A percentile compares a stretch with the other conserved stretches of the same genome.
Evolutionary conservation across 1,140 invertebrate species (phyloP).

Genomic region (Diploscapter pachys): DNA sequence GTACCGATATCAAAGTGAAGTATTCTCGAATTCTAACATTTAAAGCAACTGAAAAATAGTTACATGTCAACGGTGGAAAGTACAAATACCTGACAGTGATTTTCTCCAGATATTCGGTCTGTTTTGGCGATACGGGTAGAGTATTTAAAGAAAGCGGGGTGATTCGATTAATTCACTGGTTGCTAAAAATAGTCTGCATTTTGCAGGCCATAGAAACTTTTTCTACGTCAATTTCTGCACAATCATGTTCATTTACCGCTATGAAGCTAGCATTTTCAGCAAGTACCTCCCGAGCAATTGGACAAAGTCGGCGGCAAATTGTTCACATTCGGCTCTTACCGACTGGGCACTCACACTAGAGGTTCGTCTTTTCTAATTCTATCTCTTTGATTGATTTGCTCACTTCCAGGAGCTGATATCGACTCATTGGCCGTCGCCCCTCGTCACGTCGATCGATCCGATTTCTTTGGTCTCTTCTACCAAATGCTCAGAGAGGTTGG

Average conservation of each 20-base stretch:
- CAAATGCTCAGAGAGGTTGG: slow-evolving; percentile 78
- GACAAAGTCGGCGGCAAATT: slow-evolving; percentile 86
- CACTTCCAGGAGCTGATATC: slow-evolving; percentile 81
- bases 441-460: slow-evolving; percentile 82
- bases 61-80: background rate
- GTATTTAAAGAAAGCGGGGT: too few species aligned
- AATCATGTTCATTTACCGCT: too few species aligned
- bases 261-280: too few species aligned
- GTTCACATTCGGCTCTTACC: slow-evolving; percentile 94
- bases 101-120: too few species aligned
- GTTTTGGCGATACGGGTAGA: too few species aligned
- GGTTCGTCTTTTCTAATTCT: slow-evolving; percentile 36
- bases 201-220: too few species aligned
- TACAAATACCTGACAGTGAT: too few species aligned
- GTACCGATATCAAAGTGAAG: too few species aligned
- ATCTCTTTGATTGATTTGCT: background rate
- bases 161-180: too few species aligned
- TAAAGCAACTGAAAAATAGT: background rate
- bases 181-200: too few species aligned
- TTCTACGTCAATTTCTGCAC: too few species aligned
- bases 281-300: background rate
- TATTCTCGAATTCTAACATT: too few species aligned
- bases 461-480: slow-evolving; percentile 92
- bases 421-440: slow-evolving; percentile 96
- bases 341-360: slow-evolving; percentile 80